phyloP scores from a whole-genome alignment of 2,113 vertebrate species.

The Poeciliopsis occidentalis region DNA sequence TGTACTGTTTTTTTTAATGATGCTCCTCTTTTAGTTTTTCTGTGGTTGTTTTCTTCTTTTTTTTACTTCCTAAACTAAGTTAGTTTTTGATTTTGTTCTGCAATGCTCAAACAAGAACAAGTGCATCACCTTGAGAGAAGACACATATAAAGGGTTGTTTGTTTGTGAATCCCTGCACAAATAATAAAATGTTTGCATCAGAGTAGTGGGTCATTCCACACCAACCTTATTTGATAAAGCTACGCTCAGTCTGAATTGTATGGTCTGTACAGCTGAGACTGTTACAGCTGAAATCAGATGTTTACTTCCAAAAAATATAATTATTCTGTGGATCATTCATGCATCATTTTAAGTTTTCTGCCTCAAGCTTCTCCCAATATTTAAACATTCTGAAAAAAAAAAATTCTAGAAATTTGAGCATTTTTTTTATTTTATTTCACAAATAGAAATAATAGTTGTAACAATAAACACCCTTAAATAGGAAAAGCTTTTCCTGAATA shows the following conservation, averaged over 20 bases:
- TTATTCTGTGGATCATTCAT: background rate
- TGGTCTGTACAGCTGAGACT: too few relatives aligned
- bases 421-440: too few relatives aligned
- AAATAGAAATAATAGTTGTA: too few relatives aligned
- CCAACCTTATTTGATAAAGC: too few relatives aligned
- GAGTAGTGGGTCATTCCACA: background rate
- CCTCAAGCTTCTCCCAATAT: background rate
- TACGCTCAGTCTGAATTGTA: too few relatives aligned
- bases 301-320: too few relatives aligned
- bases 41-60: background rate
- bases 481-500: too few relatives aligned
- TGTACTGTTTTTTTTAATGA: slow-evolving; percentile 7
- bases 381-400: too few relatives aligned
- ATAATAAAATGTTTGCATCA: slow-evolving; percentile 1
- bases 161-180: slow-evolving; percentile 10
- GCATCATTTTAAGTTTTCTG: background rate
- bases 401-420: too few relatives aligned
- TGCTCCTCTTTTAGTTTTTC: background rate
- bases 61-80: background rate
- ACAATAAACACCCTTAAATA: too few relatives aligned
- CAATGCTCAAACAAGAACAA: slow-evolving; percentile 10
- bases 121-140: background rate
- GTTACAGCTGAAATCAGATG: too few relatives aligned
- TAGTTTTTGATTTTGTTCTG: background rate
- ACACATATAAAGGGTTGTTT: slow-evolving; percentile 4